Evolutionary conservation across 2,888 invertebrate species (phyloP), one percentile per base, ranked within the genome.

Genomic region (Oligia fasciuncula): DNA sequence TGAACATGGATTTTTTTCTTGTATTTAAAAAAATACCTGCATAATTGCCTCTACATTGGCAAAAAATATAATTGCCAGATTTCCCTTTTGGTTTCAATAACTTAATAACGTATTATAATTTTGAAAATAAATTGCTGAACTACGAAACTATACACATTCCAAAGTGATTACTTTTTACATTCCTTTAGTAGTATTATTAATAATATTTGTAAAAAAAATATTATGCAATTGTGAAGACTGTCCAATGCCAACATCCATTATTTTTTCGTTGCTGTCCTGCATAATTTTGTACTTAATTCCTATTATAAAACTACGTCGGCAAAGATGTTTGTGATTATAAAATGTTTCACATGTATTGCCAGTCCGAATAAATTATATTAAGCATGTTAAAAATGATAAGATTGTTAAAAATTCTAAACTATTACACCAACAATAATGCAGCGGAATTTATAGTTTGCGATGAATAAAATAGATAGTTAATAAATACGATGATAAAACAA

Each of bases 381-480:
- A 86, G 74, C 82, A 83, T 82, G 71, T 87, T 85, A 86, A 85
- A 91, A 83, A 79, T 73, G 65, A 40, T 85, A 83, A 83, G 73
- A 84, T 85, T 80, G 80, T 83, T 77, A 83, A 86, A 91, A 89
- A 85, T 87, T 91, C 89, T 91, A 91, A 89, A 90, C 86, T 90
- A 88, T 87, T 90, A 89, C 90, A 91, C 89, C 89, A 92, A 93
- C 92, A 95, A 94, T 94, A 94, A 95, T 91, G 93, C 93, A 91
- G 94, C 89, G 95, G 95, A 96, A 96, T 96, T 96, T 94, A 95
- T 95, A 94, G 92, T 94, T 95, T 94, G 93, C 94, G 87, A 92
- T 91, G 43, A 89, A 90, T 91, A 91, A 91, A 90, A 91, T 94
- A 94, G 93, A 93, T 94, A 95, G 93, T 88, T 83, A 89, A 89